phyloP scores from a whole-genome alignment of 30 jellyfish, hydroid and myxozoan species.

The Turritopsis rubra region DNA sequence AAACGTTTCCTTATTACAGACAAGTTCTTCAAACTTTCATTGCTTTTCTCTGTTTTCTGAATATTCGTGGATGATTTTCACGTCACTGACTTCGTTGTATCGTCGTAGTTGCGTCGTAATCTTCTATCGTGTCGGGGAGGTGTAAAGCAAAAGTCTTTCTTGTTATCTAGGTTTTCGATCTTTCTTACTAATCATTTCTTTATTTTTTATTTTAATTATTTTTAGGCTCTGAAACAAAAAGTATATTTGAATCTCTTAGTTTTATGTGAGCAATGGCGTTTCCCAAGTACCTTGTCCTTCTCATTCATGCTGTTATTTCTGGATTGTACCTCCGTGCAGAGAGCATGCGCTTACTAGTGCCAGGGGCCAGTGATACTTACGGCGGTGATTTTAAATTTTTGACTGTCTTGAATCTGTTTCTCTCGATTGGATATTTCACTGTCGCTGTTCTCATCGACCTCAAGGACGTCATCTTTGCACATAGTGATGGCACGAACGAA shows the following conservation, averaged over 20 bases:
- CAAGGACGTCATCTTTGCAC: background rate
- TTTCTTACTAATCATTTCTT: background rate
- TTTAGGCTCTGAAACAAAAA: background rate
- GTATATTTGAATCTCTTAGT: background rate
- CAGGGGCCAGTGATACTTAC: conserved; percentile 47
- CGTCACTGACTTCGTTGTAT: no score
- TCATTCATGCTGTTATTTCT: background rate
- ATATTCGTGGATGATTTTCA: no score
- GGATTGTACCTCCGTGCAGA: background rate
- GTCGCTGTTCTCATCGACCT: conserved; percentile 25
- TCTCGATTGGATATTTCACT: conserved; percentile 37
- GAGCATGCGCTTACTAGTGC: conserved; percentile 7
- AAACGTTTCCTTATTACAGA: no score
- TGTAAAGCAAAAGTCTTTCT: no score
- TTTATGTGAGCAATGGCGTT: background rate
- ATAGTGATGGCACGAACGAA: background rate
- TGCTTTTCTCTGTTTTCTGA: no score
- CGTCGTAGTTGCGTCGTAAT: no score
- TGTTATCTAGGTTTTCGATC: background rate
- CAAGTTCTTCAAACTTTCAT: no score
- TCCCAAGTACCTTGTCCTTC: background rate
- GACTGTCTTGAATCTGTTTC: conserved; percentile 36
- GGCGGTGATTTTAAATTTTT: conserved; percentile 61
- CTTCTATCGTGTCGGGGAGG: no score
- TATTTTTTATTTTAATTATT: no score